A percentile compares a stretch with the other conserved stretches of the same genome.
Conservation (phyloP, 2,113 vertebrate species). For the Pelecanoides urinatrix region DNA sequence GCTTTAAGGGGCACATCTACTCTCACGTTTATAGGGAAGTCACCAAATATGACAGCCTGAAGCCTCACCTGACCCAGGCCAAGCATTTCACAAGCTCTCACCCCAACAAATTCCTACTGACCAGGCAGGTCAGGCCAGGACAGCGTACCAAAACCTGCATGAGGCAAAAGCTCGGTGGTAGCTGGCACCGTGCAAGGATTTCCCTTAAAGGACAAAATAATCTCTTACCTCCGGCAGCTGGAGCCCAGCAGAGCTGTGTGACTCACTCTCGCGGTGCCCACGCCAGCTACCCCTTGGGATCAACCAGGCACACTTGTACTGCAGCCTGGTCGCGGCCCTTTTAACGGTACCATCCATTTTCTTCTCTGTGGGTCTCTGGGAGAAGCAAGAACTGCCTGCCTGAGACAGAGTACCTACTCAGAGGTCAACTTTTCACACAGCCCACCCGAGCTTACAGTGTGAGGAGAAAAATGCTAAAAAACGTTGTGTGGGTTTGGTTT, state of each 20-base stretch:
- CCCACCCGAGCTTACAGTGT: neutral
- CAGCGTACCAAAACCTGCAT: neutral
- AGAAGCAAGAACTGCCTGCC: neutral
- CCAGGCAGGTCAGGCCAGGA: neutral
- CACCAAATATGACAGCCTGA: neutral
- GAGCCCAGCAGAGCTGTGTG: neutral
- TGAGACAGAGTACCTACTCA: neutral
- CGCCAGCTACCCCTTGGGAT: neutral
- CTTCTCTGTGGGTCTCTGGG: neutral
- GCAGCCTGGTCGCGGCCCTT: neutral
- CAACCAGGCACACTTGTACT: fast-evolving
- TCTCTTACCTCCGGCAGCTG: neutral
- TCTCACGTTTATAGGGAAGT: neutral
- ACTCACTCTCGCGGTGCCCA: neutral
- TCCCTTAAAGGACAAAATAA: neutral
- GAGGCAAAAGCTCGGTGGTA: neutral
- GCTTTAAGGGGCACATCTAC: neutral
- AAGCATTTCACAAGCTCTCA: neutral
- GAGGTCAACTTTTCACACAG: neutral
- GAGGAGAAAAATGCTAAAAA: neutral
- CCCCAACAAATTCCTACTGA: neutral
- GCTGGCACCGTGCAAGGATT: neutral
- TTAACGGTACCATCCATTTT: neutral
- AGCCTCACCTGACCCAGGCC: neutral
- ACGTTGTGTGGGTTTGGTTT: neutral